Evolutionary conservation across 2,797 vertebrate species (phyloP).

Genomic region (Jordanella pulchra): DNA sequence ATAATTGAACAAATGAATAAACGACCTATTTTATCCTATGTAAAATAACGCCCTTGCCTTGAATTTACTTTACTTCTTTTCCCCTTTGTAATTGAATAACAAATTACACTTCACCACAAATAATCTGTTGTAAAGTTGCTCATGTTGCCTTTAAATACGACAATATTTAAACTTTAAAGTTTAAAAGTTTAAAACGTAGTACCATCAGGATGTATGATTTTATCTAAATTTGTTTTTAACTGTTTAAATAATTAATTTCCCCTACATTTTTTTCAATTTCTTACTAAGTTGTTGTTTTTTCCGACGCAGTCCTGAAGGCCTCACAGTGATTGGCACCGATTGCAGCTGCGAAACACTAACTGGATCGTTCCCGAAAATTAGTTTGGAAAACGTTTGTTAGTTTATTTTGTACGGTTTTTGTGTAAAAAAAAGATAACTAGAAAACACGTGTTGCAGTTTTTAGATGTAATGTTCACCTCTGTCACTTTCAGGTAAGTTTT

Average conservation of each 20-base stretch:
- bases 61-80: no score
- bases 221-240: background rate
- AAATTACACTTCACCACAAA: no score
- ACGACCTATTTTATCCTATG: no score
- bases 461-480: background rate
- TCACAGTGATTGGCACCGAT: slow-evolving; percentile 27
- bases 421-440: background rate
- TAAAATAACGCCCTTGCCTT: no score
- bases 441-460: rapidly evolving
- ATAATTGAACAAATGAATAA: no score
- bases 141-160: background rate
- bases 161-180: background rate
- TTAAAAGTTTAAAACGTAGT: background rate
- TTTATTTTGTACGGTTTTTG: no score
- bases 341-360: slow-evolving; percentile 25
- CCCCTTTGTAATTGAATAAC: no score
- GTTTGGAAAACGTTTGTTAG: background rate
- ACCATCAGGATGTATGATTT: background rate
- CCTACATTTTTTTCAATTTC: no score
- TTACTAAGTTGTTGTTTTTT: slow-evolving; percentile 8
- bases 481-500: slow-evolving; percentile 41
- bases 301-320: slow-evolving; percentile 43
- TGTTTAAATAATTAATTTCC: background rate
- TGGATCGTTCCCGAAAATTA: rapidly evolving
- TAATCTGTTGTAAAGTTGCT: no score